Conservation (phyloP, 2,888 invertebrate species). For the Nomada lathburiana region DNA sequence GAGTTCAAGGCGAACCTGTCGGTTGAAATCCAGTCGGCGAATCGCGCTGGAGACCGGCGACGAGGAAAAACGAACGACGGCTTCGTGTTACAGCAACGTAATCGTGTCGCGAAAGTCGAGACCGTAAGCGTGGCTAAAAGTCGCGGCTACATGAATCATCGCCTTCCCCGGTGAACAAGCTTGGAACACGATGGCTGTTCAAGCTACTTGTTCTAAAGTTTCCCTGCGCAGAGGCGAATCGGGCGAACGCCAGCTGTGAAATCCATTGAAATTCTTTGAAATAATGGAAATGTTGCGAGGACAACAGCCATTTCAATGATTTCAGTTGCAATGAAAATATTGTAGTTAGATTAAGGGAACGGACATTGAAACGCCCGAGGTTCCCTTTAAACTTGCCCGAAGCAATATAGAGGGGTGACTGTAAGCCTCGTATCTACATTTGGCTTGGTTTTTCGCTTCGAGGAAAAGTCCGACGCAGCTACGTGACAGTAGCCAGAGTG, state of each 20-base stretch:
- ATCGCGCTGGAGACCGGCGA: constrained; percentile 57
- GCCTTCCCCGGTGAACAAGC: constrained; percentile 40
- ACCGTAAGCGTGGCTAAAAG: constrained; percentile 30
- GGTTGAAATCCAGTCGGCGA: constrained; percentile 69
- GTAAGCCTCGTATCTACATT: not conserved
- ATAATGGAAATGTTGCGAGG: too few relatives aligned
- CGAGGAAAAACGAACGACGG: constrained; percentile 52
- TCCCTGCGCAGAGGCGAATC: too few relatives aligned
- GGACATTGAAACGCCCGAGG: too few relatives aligned
- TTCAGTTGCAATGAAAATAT: too few relatives aligned
- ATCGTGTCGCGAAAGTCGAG: constrained; percentile 45
- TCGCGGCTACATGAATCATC: constrained; percentile 58
- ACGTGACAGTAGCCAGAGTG: not conserved
- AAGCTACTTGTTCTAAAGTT: not conserved
- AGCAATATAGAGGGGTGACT: too few relatives aligned
- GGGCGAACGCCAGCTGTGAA: too few relatives aligned
- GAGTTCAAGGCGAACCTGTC: constrained; percentile 71
- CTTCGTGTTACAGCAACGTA: constrained; percentile 63
- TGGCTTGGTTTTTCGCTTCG: not conserved
- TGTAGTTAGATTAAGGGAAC: too few relatives aligned
- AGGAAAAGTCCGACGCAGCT: not conserved
- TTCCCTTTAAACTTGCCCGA: not conserved
- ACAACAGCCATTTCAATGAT: too few relatives aligned
- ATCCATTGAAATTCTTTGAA: too few relatives aligned
- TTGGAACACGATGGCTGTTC: constrained; percentile 31